phyloP scores from a whole-genome alignment of 2,797 vertebrate species.

The Petrocephalus schoutedeni region DNA sequence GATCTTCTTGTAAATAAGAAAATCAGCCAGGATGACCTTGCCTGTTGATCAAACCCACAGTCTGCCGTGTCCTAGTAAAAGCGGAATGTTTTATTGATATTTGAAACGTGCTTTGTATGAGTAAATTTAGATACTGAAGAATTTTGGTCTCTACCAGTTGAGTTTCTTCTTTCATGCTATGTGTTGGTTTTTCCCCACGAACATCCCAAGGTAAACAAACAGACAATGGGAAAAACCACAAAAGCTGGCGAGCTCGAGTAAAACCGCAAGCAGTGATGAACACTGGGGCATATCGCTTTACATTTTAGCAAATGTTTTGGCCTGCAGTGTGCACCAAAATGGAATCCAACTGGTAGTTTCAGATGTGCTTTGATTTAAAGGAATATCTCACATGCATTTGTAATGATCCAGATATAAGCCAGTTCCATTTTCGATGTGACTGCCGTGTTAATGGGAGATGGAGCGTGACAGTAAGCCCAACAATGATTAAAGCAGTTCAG shows the following conservation, averaged over 20 bases:
- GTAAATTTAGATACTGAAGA: neutral
- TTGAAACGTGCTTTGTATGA: conserved; percentile 21
- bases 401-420: conserved; percentile 23
- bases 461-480: conserved; percentile 46
- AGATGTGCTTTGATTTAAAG: conserved; percentile 45
- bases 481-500: neutral
- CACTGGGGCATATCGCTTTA: conserved; percentile 40
- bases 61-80: conserved; percentile 26
- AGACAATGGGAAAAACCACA: conserved; percentile 29
- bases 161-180: conserved; percentile 33
- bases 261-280: conserved; percentile 38
- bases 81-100: conserved; percentile 35
- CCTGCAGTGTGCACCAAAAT: conserved; percentile 32
- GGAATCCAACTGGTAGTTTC: conserved; percentile 46
- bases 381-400: conserved; percentile 54
- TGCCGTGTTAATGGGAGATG: conserved; percentile 26
- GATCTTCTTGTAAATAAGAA: neutral
- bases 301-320: conserved; percentile 44
- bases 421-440: neutral
- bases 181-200: conserved; percentile 33
- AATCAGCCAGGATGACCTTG: neutral
- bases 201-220: conserved; percentile 39
- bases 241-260: conserved; percentile 36
- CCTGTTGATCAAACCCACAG: conserved; percentile 20
- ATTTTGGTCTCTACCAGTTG: conserved; percentile 27